Percentiles rank a stretch among this genome's conserved stretches.
Conservation (phyloP, 2,797 vertebrate species). For the Calcarius lapponicus region DNA sequence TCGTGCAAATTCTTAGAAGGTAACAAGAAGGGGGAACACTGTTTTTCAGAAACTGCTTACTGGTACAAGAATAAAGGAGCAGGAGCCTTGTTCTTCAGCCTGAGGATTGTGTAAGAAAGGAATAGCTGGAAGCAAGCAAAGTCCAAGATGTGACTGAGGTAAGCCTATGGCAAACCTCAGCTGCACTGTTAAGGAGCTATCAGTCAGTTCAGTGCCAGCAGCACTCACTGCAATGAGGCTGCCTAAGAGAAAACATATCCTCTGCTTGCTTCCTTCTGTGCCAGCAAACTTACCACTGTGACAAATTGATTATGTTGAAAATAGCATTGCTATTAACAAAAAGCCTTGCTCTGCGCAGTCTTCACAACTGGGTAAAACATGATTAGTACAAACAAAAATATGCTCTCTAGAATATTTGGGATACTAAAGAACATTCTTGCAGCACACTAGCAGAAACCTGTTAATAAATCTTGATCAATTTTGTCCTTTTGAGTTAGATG, state of each 20-base stretch:
- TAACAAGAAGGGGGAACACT: not conserved
- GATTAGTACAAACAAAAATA: conserved; percentile 10
- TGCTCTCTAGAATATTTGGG: not conserved
- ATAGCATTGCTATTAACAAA: not conserved
- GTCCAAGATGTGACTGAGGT: not conserved
- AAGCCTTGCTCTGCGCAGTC: not conserved
- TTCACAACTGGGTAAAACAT: not conserved
- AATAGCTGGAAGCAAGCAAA: not conserved
- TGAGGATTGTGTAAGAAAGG: not conserved
- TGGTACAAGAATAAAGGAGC: not conserved
- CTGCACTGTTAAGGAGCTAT: not conserved
- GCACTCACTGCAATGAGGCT: not conserved
- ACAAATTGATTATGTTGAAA: not conserved
- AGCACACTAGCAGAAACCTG: not conserved
- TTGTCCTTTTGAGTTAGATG: conserved; percentile 4
- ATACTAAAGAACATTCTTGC: not conserved
- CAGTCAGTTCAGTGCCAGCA: not conserved
- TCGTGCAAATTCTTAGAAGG: not conserved
- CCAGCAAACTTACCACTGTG: not conserved
- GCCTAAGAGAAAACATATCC: not conserved
- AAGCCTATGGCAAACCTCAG: not conserved
- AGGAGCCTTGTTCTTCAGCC: not conserved
- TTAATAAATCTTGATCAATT: conserved; percentile 49
- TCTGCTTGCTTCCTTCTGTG: not conserved
- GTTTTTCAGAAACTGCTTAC: not conserved